These are phyloP conservation scores for Gracilinanus agilis DNA, from an alignment of 2,113 vertebrate species.

Conservation along the genomic window DNA sequence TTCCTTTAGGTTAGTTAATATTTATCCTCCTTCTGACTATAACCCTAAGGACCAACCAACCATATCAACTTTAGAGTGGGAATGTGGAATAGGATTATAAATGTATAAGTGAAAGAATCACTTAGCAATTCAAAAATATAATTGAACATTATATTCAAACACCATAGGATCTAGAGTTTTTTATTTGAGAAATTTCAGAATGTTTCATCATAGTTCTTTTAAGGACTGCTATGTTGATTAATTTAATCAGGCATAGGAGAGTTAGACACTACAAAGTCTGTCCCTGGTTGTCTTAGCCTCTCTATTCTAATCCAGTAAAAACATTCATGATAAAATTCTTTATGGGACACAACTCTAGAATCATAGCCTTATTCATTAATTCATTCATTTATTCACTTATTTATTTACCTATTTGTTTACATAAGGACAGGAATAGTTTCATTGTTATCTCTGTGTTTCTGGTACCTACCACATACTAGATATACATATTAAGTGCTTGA, in stretches of 20 bases:
- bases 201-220: background rate
- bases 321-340: background rate
- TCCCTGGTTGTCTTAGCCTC: background rate
- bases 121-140: slow-evolving; percentile 16
- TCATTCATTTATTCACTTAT: background rate
- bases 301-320: background rate
- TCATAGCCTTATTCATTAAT: background rate
- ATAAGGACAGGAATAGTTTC: background rate
- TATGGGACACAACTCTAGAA: background rate
- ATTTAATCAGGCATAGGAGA: background rate
- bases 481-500: background rate
- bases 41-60: too few relatives aligned
- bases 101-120: too few relatives aligned
- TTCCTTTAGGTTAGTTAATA: too few relatives aligned
- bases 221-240: background rate
- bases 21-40: too few relatives aligned
- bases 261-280: background rate
- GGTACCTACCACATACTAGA: background rate
- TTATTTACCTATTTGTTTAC: background rate
- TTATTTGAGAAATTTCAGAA: background rate
- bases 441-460: background rate
- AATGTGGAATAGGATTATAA: too few relatives aligned
- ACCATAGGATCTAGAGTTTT: background rate
- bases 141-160: slow-evolving; percentile 34
- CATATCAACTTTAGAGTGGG: too few relatives aligned